Conservation (phyloP, 2,888 invertebrate species). For the Heteropelma amictum region DNA sequence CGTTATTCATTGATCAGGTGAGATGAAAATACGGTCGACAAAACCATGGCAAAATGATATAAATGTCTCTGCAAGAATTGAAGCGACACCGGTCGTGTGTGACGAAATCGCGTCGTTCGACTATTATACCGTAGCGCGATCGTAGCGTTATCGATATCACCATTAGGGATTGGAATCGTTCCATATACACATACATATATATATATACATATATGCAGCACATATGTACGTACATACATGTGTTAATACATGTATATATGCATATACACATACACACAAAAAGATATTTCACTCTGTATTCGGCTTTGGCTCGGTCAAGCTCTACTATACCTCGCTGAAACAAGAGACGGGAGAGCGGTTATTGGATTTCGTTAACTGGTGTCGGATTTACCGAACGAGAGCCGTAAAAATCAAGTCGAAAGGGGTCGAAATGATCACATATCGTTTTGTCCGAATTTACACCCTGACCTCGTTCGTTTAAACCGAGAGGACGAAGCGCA, state of each 20-base stretch:
- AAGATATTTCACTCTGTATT: not conserved
- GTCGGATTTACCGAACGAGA: conserved; percentile 51
- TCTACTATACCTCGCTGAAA: conserved; percentile 49
- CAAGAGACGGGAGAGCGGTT: conserved; percentile 45
- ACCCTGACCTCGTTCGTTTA: conserved; percentile 45
- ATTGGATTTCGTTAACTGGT: conserved; percentile 56
- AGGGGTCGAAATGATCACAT: conserved; percentile 40
- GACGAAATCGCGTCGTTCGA: conserved; percentile 16
- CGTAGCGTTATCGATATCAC: conserved; percentile 46
- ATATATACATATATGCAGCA: no score
- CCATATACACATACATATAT: not conserved
- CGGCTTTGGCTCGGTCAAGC: conserved; percentile 34
- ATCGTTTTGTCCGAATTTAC: conserved; percentile 42
- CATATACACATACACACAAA: not conserved
- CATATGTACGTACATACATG: not conserved
- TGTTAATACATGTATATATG: not conserved
- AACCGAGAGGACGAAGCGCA: conserved; percentile 3
- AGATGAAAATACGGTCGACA: conserved; percentile 12
- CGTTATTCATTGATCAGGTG: no score
- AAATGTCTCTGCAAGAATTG: conserved; percentile 28
- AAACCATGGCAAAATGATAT: conserved; percentile 12
- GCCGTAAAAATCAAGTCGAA: conserved; percentile 52
- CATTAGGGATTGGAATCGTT: conserved; percentile 37
- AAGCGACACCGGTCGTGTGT: conserved; percentile 35
- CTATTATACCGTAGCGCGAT: not conserved